Conservation (phyloP, 2,113 vertebrate species). For the Oncorhynchus clarkii region DNA sequence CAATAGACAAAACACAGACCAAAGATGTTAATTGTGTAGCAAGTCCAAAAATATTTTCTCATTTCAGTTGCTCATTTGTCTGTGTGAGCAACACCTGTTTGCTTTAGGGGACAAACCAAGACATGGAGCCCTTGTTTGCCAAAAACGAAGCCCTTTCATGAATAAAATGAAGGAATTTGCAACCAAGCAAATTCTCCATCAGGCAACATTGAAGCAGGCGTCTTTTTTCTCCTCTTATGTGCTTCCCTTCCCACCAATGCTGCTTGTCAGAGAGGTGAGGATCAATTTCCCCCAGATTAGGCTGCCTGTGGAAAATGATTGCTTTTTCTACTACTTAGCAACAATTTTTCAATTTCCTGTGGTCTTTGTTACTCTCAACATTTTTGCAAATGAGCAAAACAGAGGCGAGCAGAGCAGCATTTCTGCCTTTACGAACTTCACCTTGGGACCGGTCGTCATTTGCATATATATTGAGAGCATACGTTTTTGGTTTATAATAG, state of each 20-base stretch:
- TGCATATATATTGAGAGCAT: slow-evolving; percentile 90
- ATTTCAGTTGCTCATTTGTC: slow-evolving; percentile 38
- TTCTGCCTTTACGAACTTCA: slow-evolving; percentile 69
- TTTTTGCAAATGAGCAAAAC: slow-evolving; percentile 76
- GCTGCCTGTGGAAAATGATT: slow-evolving; percentile 72
- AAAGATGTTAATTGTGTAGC: slow-evolving; percentile 10
- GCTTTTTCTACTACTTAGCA: slow-evolving; percentile 75
- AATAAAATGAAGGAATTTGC: slow-evolving; percentile 46
- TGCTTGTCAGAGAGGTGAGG: slow-evolving; percentile 64
- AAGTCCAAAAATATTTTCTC: slow-evolving; percentile 40
- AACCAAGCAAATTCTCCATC: slow-evolving; percentile 58
- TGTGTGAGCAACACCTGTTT: slow-evolving; percentile 55
- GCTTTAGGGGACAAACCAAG: slow-evolving; percentile 39
- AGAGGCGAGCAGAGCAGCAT: slow-evolving; percentile 64
- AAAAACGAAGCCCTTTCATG: slow-evolving; percentile 5
- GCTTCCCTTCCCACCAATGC: slow-evolving; percentile 47
- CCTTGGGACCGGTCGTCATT: slow-evolving; percentile 78
- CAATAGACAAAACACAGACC: not conserved
- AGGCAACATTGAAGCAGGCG: slow-evolving; percentile 44
- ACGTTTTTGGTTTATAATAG: slow-evolving; percentile 83
- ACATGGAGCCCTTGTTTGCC: slow-evolving; percentile 24
- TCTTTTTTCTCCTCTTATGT: slow-evolving; percentile 52
- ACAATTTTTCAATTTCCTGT: slow-evolving; percentile 77
- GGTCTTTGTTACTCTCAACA: slow-evolving; percentile 76
- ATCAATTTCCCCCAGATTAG: slow-evolving; percentile 77